Evolutionary conservation across 2,113 vertebrate genomes (phyloP).

Genomic region (Bubo blakistoni): DNA sequence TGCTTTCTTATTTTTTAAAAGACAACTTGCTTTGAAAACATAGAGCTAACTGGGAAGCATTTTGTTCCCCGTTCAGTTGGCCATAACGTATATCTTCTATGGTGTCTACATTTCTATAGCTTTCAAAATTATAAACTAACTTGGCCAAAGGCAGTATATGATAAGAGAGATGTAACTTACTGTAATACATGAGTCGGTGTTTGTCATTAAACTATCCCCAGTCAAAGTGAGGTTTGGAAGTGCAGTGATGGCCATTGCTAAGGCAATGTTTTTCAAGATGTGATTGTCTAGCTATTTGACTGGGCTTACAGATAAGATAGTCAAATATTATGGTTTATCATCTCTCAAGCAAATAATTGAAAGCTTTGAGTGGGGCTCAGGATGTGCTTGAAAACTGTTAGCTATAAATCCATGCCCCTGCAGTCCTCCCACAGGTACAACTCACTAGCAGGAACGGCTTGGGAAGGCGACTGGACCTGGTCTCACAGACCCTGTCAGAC

Average conservation of each 20-base stretch:
- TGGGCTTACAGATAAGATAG: background rate
- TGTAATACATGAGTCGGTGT: background rate
- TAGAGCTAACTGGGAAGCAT: background rate
- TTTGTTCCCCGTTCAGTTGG: background rate
- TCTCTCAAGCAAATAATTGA: background rate
- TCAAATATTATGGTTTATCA: background rate
- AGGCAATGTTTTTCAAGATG: background rate
- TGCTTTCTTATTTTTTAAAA: background rate
- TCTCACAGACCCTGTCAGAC: background rate
- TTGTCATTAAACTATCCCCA: background rate
- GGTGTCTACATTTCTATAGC: background rate
- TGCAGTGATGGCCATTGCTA: background rate
- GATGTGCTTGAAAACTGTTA: background rate
- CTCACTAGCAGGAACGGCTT: background rate
- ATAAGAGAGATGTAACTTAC: slow-evolving; percentile 5
- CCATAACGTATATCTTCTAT: background rate
- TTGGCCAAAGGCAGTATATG: background rate
- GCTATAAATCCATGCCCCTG: background rate
- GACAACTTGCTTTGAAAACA: background rate
- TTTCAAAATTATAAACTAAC: slow-evolving; percentile 1
- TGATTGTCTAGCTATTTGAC: background rate
- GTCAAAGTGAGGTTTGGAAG: background rate
- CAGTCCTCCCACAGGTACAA: background rate
- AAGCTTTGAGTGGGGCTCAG: background rate
- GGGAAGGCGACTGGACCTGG: background rate